Evolutionary conservation across 1,140 invertebrate species (phyloP).

Genomic region (Calliopsis andreniformis): DNA sequence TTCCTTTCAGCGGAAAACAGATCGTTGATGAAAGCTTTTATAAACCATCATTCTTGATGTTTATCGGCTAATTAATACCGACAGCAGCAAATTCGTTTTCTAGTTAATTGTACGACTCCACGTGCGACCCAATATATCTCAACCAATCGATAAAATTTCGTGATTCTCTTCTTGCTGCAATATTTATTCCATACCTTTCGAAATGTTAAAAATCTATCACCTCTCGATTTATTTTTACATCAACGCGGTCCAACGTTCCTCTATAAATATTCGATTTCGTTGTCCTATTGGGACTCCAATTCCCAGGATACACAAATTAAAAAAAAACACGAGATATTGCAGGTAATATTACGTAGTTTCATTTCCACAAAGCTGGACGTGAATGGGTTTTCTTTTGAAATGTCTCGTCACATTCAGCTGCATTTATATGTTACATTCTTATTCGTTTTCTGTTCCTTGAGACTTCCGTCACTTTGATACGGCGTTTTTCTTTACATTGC

Average conservation of each 20-base stretch:
- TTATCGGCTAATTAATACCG: neutral
- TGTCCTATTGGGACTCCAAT: neutral
- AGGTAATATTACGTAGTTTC: neutral
- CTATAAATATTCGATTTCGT: neutral
- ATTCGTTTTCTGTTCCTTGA: neutral
- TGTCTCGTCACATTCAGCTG: neutral
- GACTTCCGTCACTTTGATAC: neutral
- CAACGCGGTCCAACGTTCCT: neutral
- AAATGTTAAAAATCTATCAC: neutral
- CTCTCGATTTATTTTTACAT: neutral
- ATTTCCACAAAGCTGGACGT: neutral
- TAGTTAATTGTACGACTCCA: too few species aligned
- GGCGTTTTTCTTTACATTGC: neutral
- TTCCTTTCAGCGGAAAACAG: neutral
- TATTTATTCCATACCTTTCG: too few species aligned
- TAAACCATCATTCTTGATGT: too few species aligned
- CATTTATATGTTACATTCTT: neutral
- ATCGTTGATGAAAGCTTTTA: slow-evolving; percentile 7
- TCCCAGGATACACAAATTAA: neutral
- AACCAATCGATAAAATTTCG: too few species aligned
- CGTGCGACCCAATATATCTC: too few species aligned
- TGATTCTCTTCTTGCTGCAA: too few species aligned
- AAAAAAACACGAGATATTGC: neutral
- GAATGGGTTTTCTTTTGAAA: neutral
- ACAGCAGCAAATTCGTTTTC: neutral